phyloP scores from a whole-genome alignment of 1,140 invertebrate species.

The Scaptomyza pallida region DNA sequence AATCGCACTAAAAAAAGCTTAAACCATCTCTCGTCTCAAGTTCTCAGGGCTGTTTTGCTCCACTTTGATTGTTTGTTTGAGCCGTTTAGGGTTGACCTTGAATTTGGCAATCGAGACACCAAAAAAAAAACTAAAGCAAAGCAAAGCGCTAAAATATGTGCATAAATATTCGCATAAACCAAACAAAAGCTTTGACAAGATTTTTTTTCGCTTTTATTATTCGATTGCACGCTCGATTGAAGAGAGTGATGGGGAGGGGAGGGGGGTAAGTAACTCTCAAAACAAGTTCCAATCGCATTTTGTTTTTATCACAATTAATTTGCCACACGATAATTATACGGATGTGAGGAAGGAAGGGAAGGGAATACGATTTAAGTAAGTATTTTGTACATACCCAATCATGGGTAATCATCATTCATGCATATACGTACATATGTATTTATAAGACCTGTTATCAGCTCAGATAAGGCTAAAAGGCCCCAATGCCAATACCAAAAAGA shows the following conservation, averaged over 20 bases:
- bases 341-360: background rate
- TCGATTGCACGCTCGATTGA: background rate
- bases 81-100: constrained; percentile 25
- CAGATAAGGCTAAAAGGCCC: constrained; percentile 28
- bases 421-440: constrained; percentile 9
- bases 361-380: constrained; percentile 6
- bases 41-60: constrained; percentile 26
- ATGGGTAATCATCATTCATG: constrained; percentile 32
- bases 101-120: constrained; percentile 13
- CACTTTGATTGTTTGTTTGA: constrained; percentile 5
- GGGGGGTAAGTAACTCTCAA: constrained; percentile 25
- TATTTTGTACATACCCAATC: constrained; percentile 16
- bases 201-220: constrained; percentile 15
- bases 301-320: constrained; percentile 37
- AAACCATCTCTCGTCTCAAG: constrained; percentile 1
- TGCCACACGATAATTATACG: constrained; percentile 7
- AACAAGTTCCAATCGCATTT: constrained; percentile 53
- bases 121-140: constrained; percentile 9
- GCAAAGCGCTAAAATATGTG: constrained; percentile 17
- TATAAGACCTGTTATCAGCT: constrained; percentile 25
- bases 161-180: constrained; percentile 18
- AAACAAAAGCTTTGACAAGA: constrained; percentile 38
- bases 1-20: background rate
- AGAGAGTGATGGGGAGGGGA: background rate
- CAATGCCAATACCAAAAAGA: constrained; percentile 13